A percentile compares a stretch with the other conserved stretches of the same genome.
phyloP scores from a whole-genome alignment of 2,797 vertebrate genomes.

The Sebastes cheni region DNA sequence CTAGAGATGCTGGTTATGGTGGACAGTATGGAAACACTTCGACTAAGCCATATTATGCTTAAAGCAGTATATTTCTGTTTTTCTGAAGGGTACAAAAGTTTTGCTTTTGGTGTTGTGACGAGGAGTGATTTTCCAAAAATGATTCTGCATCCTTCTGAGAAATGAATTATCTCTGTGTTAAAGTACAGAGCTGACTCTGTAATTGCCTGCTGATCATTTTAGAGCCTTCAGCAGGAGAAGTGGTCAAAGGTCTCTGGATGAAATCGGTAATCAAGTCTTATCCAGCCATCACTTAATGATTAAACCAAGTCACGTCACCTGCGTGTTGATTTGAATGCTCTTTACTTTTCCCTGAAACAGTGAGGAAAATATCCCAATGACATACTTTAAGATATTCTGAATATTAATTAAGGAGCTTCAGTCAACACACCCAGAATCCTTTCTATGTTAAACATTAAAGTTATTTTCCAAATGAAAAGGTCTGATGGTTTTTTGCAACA shows the following conservation, averaged over 20 bases:
- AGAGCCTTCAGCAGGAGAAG: neutral
- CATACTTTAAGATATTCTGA: neutral
- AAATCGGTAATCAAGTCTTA: neutral
- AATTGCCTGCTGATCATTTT: conserved; percentile 9
- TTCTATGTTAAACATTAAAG: neutral
- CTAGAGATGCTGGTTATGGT: neutral
- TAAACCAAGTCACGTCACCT: conserved; percentile 37
- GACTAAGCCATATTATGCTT: fast-evolving
- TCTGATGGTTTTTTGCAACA: neutral
- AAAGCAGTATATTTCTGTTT: neutral
- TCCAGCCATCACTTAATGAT: conserved; percentile 35
- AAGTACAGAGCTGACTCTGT: conserved; percentile 13
- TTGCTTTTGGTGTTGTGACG: neutral
- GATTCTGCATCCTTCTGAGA: neutral
- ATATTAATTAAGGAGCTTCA: neutral
- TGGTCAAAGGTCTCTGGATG: conserved; percentile 56
- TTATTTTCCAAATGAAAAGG: neutral
- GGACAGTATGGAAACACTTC: fast-evolving
- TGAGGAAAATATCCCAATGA: neutral
- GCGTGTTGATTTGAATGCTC: neutral
- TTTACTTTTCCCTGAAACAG: neutral
- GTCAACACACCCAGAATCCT: neutral
- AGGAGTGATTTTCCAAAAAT: neutral
- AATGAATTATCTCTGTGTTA: conserved; percentile 4
- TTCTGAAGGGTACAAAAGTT: neutral